Evolutionary conservation across 2,888 invertebrate genomes (phyloP), one percentile per base, ranked within the genome.

Genomic region (Aleiodes leptofemur): DNA sequence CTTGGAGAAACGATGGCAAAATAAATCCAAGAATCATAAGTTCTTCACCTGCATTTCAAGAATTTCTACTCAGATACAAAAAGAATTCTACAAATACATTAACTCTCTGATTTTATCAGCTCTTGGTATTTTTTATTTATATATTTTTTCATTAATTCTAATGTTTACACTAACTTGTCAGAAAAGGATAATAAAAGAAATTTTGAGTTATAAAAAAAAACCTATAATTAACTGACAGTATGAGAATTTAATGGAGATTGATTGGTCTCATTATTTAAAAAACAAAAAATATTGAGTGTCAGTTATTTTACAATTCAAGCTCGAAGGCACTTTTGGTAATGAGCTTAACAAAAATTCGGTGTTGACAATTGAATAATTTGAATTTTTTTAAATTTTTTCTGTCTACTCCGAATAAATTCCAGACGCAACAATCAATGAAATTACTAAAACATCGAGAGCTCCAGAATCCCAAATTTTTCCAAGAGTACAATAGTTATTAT

Each of bases 1-100:
- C 56, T 51, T 72, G 72, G 59, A 38, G 14, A 9, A 68, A 74
- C 56, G 9, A 51, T 68, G 13, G n/a, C 64, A 57, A 13, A 55
- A 70, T 9, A 31, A 68, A 43, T 50, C n/a, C 31, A 43, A 72
- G 53, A 77, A 72, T 84, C 0, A 78, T 84, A 61, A 84, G 82
- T 14, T 83, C 83, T 1, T 84, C 84, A 0, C 84, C 84, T n/a
- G 84, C 82, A 48, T 84, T 84, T 50, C 76, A 82, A 72, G 78
- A 79, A 72, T 84, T 84, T 72, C 69, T 84, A 53, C 68, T 70
- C 3, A 82, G 76, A 69, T 76, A 82, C 29, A 71, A 59, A 56
- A 55, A 64, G 51, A 64, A 64, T 29, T 16, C 64, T n/a, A 6
- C 72, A 64, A 57, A 57, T 31, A 57, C 13, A 57, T 23, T 31